Percentiles rank a stretch among this genome's conserved stretches.
Evolutionary conservation across 2,888 invertebrate species (phyloP).

Genomic region (Malthinus flaveolus): DNA sequence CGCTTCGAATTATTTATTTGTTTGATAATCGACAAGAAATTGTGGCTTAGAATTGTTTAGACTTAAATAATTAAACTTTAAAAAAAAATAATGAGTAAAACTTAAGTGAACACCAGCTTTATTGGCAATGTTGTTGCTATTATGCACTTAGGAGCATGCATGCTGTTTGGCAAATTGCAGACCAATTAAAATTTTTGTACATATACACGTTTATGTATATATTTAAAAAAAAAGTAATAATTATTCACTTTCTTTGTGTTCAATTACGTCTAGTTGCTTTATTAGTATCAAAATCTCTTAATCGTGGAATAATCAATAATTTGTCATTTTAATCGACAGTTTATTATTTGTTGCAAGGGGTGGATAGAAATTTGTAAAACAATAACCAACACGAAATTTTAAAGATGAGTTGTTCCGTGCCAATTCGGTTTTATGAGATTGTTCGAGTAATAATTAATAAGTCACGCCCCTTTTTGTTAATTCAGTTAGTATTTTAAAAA

Average conservation of each 20-base stretch:
- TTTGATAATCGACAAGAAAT: no score
- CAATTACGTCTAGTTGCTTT: slow-evolving; percentile 11
- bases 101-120: slow-evolving; percentile 38
- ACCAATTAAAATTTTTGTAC: slow-evolving; percentile 33
- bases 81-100: background rate
- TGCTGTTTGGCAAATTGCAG: slow-evolving; percentile 36
- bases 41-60: slow-evolving; percentile 27
- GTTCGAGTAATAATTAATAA: no score
- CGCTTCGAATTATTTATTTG: no score
- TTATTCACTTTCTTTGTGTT: no score
- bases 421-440: no score
- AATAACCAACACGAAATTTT: no score
- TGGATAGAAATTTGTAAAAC: no score
- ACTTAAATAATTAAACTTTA: slow-evolving; percentile 20
- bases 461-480: no score
- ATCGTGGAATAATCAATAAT: background rate
- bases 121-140: slow-evolving; percentile 37
- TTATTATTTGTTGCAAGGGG: background rate
- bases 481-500: no score
- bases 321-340: background rate
- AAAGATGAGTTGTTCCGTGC: no score
- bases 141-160: slow-evolving; percentile 30
- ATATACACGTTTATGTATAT: slow-evolving; percentile 26
- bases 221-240: slow-evolving; percentile 27
- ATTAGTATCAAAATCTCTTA: background rate